Evolutionary conservation across 2,113 vertebrate genomes (phyloP).

Genomic region (Hippolais icterina): DNA sequence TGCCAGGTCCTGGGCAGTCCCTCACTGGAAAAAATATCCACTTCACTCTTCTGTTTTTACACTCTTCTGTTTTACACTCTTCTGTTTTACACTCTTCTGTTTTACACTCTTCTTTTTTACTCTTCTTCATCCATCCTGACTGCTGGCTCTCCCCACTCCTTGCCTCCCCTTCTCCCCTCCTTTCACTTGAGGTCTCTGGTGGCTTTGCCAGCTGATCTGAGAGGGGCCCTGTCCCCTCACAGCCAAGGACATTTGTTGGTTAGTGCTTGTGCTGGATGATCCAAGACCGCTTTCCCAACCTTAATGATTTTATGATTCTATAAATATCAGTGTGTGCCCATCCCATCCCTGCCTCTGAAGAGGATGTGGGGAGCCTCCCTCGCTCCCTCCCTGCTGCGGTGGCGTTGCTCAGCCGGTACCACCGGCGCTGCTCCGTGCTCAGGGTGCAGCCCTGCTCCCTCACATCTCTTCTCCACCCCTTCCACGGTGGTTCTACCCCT

Average conservation of each 20-base stretch:
- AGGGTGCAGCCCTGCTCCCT: neutral
- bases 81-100: neutral
- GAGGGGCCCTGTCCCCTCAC: neutral
- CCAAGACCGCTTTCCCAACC: neutral
- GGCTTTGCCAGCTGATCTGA: neutral
- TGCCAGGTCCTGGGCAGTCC: neutral
- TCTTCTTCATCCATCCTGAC: neutral
- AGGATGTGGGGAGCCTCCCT: neutral
- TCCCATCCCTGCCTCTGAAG: fast-evolving
- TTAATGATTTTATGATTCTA: neutral
- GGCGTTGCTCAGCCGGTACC: neutral
- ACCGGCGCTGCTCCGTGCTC: fast-evolving
- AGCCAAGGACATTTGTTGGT: neutral
- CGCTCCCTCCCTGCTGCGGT: neutral
- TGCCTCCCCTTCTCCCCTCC: neutral
- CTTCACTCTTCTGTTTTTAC: neutral
- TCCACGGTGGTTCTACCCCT: neutral
- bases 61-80: neutral
- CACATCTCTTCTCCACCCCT: neutral
- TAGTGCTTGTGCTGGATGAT: neutral
- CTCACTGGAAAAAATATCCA: neutral
- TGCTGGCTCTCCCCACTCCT: neutral
- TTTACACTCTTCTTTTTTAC: neutral
- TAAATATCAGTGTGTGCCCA: neutral
- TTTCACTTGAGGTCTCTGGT: neutral